Conservation (phyloP, 2,888 invertebrate genomes). For the Oxytorus armatus region DNA sequence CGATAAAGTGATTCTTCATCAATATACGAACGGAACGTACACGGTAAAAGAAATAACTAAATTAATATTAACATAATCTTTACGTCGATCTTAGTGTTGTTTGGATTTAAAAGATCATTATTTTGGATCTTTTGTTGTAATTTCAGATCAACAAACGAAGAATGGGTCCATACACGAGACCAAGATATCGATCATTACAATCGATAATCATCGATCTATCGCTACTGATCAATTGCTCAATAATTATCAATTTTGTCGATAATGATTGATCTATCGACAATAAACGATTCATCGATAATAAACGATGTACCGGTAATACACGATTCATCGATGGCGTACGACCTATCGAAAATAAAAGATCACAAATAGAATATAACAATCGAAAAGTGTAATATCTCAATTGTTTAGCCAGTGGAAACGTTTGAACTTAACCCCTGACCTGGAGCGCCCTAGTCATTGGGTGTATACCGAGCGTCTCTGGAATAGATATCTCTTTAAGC, state of each 20-base stretch:
- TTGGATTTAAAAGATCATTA: no score
- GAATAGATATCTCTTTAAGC: constrained; percentile 84
- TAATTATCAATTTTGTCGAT: not conserved
- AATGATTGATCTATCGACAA: not conserved
- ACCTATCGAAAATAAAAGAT: no score
- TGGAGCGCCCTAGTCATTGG: constrained; percentile 83
- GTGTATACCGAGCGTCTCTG: constrained; percentile 82
- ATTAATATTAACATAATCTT: no score
- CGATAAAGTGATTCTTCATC: not conserved
- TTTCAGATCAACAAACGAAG: no score
- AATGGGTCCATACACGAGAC: no score
- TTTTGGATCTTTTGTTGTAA: no score
- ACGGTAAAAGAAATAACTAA: not conserved
- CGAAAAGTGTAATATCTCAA: constrained; percentile 1
- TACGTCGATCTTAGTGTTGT: no score
- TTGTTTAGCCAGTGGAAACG: constrained; percentile 81
- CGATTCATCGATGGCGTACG: no score
- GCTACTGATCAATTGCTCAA: not conserved
- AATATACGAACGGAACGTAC: not conserved
- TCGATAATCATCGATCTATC: not conserved
- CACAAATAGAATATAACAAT: no score
- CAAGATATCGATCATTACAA: not conserved
- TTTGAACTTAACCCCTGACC: constrained; percentile 82
- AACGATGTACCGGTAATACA: not conserved
- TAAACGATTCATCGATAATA: not conserved